Evolutionary conservation across 2,888 invertebrate species (phyloP).

Genomic region (Trichogramma evanescens): DNA sequence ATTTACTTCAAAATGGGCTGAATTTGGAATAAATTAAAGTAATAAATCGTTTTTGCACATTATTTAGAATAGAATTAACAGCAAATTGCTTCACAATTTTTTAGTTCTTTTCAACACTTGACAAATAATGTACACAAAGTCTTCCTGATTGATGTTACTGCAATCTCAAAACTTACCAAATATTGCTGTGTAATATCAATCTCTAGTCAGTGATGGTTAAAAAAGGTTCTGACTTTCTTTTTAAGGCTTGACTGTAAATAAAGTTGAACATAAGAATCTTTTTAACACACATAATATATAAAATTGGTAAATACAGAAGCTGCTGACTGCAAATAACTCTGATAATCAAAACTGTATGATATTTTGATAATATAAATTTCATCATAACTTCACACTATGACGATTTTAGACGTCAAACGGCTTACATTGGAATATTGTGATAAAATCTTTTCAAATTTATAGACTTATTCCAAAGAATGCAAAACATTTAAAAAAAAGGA

Average conservation of each 20-base stretch:
- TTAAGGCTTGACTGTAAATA: slow-evolving; percentile 19
- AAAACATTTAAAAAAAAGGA: too few species aligned
- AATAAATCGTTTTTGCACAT: too few species aligned
- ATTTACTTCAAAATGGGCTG: too few species aligned
- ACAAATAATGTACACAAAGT: slow-evolving; percentile 8
- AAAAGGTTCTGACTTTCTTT: slow-evolving; percentile 14
- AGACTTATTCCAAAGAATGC: too few species aligned
- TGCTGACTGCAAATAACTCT: slow-evolving; percentile 14
- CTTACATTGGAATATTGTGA: slow-evolving; percentile 20
- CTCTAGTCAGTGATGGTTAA: slow-evolving; percentile 21
- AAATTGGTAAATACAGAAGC: slow-evolving; percentile 22
- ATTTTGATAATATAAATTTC: slow-evolving; percentile 14
- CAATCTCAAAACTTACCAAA: slow-evolving; percentile 12
- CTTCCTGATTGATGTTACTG: slow-evolving; percentile 22
- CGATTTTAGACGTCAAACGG: slow-evolving; percentile 19
- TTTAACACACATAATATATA: slow-evolving; percentile 5
- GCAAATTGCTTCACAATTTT: too few species aligned
- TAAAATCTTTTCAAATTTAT: slow-evolving; percentile 9
- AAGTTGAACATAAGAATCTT: slow-evolving; percentile 15
- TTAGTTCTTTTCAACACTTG: too few species aligned
- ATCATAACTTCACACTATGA: slow-evolving; percentile 16
- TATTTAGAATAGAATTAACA: too few species aligned
- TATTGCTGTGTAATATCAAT: slow-evolving; percentile 17
- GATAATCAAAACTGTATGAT: slow-evolving; percentile 16
- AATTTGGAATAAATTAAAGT: too few species aligned